Percentiles rank a stretch among this genome's conserved stretches.
phyloP scores from a whole-genome alignment of 2,797 vertebrate species.

The Argentina silus region DNA sequence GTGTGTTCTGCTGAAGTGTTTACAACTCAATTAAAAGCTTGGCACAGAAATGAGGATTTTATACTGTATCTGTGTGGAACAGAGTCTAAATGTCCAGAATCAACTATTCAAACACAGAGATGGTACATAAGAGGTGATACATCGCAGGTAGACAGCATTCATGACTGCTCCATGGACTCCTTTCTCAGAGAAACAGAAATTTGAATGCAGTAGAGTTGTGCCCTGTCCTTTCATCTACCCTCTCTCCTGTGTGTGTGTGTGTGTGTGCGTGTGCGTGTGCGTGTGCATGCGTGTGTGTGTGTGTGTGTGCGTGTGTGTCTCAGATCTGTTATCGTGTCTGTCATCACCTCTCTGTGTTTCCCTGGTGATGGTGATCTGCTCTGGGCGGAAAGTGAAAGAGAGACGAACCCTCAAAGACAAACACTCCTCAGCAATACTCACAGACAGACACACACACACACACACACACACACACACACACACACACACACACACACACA shows the following conservation, averaged over 20 bases:
- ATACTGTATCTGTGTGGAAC: too few species aligned
- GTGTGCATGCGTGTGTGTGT: constrained; percentile 16
- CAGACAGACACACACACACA: neutral
- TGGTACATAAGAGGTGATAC: too few species aligned
- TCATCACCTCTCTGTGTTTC: constrained; percentile 51
- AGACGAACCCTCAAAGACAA: constrained; percentile 40
- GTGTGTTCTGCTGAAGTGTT: neutral
- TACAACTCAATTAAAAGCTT: neutral
- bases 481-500: constrained; percentile 9
- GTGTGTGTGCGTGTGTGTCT: constrained; percentile 2
- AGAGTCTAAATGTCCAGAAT: too few species aligned
- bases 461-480: constrained; percentile 14
- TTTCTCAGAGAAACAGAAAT: too few species aligned
- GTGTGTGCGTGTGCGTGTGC: neutral
- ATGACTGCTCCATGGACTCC: too few species aligned
- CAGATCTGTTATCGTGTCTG: constrained; percentile 50
- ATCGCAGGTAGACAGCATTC: too few species aligned
- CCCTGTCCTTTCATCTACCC: neutral
- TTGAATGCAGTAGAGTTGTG: too few species aligned
- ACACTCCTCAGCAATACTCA: neutral
- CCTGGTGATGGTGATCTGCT: constrained; percentile 37
- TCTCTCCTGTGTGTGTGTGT: constrained; percentile 17
- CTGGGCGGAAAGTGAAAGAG: constrained; percentile 54
- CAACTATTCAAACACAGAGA: too few species aligned
- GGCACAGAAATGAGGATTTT: neutral